Conservation (phyloP, 2,888 invertebrate species). For the Vandiemenella viatica region DNA sequence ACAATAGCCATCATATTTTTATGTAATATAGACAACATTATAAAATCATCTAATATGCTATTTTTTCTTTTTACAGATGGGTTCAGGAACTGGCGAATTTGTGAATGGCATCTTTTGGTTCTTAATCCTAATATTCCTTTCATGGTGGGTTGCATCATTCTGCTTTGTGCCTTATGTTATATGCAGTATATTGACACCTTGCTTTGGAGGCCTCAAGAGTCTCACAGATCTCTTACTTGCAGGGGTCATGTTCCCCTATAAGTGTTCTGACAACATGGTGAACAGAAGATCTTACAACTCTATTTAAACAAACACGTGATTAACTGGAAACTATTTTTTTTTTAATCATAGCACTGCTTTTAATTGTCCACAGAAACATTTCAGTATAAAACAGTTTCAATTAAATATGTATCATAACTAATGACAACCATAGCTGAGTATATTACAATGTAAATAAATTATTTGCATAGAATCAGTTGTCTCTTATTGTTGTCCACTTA, state of each 20-base stretch:
- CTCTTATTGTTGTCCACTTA: too few relatives aligned
- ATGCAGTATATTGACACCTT: conserved; percentile 25
- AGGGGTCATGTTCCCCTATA: conserved; percentile 26
- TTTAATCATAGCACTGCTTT: too few relatives aligned
- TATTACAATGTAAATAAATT: too few relatives aligned
- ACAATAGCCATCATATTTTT: too few relatives aligned
- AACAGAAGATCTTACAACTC: conserved; percentile 23
- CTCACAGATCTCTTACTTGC: conserved; percentile 24
- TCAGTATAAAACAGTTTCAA: too few relatives aligned
- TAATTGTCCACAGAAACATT: too few relatives aligned
- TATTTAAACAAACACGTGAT: conserved; percentile 20
- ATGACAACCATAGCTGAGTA: too few relatives aligned
- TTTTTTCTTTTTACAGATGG: conserved; percentile 9
- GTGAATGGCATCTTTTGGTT: conserved; percentile 25
- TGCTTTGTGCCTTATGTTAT: conserved; percentile 25
- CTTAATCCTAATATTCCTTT: conserved; percentile 24
- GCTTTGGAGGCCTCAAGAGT: conserved; percentile 22
- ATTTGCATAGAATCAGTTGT: too few relatives aligned
- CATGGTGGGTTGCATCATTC: conserved; percentile 25
- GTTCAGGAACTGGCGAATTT: conserved; percentile 31
- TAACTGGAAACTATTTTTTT: background rate
- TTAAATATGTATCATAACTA: too few relatives aligned
- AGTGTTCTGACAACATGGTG: conserved; percentile 26
- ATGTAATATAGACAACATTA: too few relatives aligned
- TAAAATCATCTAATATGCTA: too few relatives aligned